A percentile compares a stretch with the other conserved stretches of the same genome.
Conservation (phyloP, 2,797 vertebrate genomes). For the Poecilia gillii region DNA sequence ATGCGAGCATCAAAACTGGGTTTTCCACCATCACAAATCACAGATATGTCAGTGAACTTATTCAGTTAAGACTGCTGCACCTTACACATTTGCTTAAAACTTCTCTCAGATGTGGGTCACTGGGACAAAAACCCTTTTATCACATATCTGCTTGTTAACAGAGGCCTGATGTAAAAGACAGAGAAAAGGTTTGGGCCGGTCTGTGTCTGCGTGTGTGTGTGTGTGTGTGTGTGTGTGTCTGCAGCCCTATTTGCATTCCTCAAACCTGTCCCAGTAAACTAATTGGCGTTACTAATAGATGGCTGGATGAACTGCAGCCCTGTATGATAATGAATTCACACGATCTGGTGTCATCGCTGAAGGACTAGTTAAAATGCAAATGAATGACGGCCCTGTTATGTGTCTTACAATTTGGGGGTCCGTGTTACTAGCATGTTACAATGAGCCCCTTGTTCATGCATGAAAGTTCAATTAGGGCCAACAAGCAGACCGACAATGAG, state of each 20-base stretch:
- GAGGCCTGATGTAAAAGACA: constrained; percentile 52
- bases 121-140: constrained; percentile 52
- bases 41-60: not conserved
- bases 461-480: constrained; percentile 63
- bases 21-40: not conserved
- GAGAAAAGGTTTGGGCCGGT: constrained; percentile 37
- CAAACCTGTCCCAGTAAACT: constrained; percentile 83
- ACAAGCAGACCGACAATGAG: constrained; percentile 34
- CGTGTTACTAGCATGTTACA: constrained; percentile 71
- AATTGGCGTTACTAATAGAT: constrained; percentile 86
- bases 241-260: constrained; percentile 60
- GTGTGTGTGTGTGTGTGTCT: constrained; percentile 54
- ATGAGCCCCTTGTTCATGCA: constrained; percentile 77
- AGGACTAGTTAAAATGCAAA: constrained; percentile 83
- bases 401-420: constrained; percentile 77
- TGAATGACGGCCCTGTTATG: constrained; percentile 81
- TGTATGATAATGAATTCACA: constrained; percentile 78
- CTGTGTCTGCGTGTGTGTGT: constrained; percentile 26
- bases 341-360: constrained; percentile 81
- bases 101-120: constrained; percentile 57
- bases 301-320: constrained; percentile 79
- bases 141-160: constrained; percentile 46
- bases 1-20: not conserved
- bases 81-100: constrained; percentile 10
- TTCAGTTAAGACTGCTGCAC: not conserved